Percentiles rank a stretch among this genome's conserved stretches.
These are phyloP conservation scores for Bellardia bayeri DNA, from an alignment of 2,888 invertebrate species.

Conservation along the genomic window DNA sequence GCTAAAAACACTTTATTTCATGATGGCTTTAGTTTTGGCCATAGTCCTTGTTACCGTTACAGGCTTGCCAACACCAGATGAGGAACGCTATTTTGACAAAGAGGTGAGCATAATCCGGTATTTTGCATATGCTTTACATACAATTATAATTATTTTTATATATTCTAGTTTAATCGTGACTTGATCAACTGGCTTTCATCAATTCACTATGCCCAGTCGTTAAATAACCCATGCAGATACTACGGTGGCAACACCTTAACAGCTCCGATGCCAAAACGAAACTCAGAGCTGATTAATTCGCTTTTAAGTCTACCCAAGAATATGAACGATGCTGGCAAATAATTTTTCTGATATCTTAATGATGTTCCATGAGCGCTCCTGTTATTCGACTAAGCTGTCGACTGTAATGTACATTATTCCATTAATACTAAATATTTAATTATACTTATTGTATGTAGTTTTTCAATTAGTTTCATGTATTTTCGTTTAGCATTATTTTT, in stretches of 20 bases:
- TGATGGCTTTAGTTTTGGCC: conserved; percentile 61
- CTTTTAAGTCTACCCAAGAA: conserved; percentile 90
- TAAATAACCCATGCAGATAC: conserved; percentile 78
- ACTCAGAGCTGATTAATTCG: conserved; percentile 90
- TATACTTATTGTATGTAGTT: conserved; percentile 27
- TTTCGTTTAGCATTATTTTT: not conserved
- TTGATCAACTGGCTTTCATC: conserved; percentile 80
- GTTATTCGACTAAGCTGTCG: not conserved
- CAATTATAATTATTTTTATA: too few species aligned
- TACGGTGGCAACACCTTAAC: conserved; percentile 77
- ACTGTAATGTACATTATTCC: conserved; percentile 28
- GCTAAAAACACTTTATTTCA: conserved; percentile 67
- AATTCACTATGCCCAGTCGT: conserved; percentile 78
- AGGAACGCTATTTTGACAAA: conserved; percentile 82
- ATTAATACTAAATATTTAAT: conserved; percentile 17
- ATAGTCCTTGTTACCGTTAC: conserved; percentile 53
- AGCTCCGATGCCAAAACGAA: conserved; percentile 86
- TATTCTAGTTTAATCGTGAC: conserved; percentile 79
- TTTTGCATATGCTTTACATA: not conserved
- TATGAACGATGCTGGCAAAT: conserved; percentile 90
- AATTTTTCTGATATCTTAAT: conserved; percentile 71
- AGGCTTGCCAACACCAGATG: conserved; percentile 80
- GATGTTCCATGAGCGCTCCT: not conserved
- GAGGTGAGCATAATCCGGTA: conserved; percentile 77
- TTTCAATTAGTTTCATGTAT: conserved; percentile 16